A percentile compares a stretch with the other conserved stretches of the same genome.
phyloP scores from a whole-genome alignment of 2,797 vertebrate genomes.

The Pseudotriccus pelzelni region DNA sequence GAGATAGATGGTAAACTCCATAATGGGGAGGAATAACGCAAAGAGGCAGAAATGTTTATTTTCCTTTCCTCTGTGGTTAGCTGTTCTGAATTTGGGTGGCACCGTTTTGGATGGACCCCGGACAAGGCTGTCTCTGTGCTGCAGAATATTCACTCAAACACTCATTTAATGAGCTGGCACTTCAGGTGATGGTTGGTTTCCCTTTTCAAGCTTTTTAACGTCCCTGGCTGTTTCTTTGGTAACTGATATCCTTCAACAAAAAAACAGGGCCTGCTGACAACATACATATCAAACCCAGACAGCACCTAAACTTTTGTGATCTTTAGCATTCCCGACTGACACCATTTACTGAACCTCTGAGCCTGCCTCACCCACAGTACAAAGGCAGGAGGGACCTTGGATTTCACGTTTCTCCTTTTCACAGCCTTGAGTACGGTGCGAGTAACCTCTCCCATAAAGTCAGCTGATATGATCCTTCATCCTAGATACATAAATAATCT shows the following conservation, averaged over 20 bases:
- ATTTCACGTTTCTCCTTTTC: background rate
- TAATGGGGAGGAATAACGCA: background rate
- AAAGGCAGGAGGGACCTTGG: background rate
- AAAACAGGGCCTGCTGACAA: background rate
- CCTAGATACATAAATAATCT: background rate
- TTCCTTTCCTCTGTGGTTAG: background rate
- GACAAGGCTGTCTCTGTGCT: background rate
- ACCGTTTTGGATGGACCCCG: background rate
- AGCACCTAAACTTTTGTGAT: background rate
- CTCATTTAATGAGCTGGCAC: background rate
- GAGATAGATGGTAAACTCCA: background rate
- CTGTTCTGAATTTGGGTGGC: background rate
- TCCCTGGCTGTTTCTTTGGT: background rate
- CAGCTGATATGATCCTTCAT: background rate
- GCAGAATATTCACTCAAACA: background rate
- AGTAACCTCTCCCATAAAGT: background rate
- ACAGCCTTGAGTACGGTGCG: background rate
- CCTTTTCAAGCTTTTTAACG: background rate
- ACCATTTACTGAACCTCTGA: background rate
- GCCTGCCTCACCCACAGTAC: background rate
- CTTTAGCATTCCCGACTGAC: background rate
- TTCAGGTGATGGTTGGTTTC: background rate
- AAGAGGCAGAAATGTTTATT: slow-evolving; percentile 31
- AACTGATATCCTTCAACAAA: background rate
- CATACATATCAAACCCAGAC: background rate